Evolutionary conservation across 2,888 invertebrate genomes (phyloP), one percentile per base, ranked within the genome.

Genomic region (Aphidius colemani): DNA sequence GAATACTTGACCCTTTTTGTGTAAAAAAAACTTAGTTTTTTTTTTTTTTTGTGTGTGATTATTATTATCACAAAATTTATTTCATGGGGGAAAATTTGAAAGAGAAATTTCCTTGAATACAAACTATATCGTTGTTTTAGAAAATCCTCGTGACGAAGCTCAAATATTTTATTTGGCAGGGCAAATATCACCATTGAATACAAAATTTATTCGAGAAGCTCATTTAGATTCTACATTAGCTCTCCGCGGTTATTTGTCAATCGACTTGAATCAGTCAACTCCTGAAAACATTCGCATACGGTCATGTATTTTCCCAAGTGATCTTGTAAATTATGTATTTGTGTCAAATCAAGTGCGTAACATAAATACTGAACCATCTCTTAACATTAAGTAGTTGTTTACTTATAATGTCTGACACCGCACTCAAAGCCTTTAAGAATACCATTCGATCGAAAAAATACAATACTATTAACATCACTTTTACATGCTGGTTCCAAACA

Each of bases 61-160:
- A 18, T 13, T 50, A 6, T 6, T 50, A n/a, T 50, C 30, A 9
- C 50, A 50, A 11, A 11, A 50, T 50, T 18, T 50, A n/a, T 50
- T 50, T 11, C 50, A 50, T 30, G n/a, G 7, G 9, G 18, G 50
- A 49, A 10, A 49, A 7, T 10, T 13, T 1, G 57, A 66, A 30
- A 53, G 67, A 1, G 68, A 70, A 45, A 69, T 7, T n/a, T 63
- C 64, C 9, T 50, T 66, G 2, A 65, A 67, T 11, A 56, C 68
- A 2, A 57, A 61, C 30, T 67, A 67, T 13, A 67, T 67, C n/a
- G 65, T 70, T 3, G 40, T 68, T 44, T 65, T 68, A 44, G 66
- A 69, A 53, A 67, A 69, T 13, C 66, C 65, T 2, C 59, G 66
- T 0, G 70, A 70, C 46, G 57, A n/a, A 55, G 57, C 69, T 11